A percentile compares a stretch with the other conserved stretches of the same genome.
Conservation (phyloP, 2,888 invertebrate species). For the Drosophila acutilabella region DNA sequence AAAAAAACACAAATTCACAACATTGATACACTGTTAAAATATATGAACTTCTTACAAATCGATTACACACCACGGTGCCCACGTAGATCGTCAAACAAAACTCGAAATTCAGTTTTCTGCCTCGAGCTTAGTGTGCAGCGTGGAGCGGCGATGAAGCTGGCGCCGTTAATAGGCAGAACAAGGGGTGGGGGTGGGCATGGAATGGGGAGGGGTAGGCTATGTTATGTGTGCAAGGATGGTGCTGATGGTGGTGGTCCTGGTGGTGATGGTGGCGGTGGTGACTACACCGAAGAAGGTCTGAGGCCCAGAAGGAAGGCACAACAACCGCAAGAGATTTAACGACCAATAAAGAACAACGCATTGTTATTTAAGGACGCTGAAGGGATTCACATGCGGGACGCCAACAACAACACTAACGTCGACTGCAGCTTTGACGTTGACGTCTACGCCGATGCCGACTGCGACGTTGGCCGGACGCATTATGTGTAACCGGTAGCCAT, state of each 20-base stretch:
- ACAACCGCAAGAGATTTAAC: conserved; percentile 81
- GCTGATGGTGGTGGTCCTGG: background rate
- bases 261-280: conserved; percentile 21
- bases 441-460: conserved; percentile 6
- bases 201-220: conserved; percentile 12
- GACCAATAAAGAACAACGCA: conserved; percentile 80
- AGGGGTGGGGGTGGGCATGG: background rate
- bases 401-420: background rate
- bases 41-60: background rate
- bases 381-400: conserved; percentile 61
- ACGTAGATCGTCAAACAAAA: conserved; percentile 44
- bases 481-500: conserved; percentile 80
- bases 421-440: conserved; percentile 28
- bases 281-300: conserved; percentile 15
- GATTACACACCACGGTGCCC: conserved; percentile 32
- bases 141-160: conserved; percentile 18
- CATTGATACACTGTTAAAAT: too few relatives aligned
- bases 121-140: conserved; percentile 39
- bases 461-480: conserved; percentile 62
- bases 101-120: conserved; percentile 41
- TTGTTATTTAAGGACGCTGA: conserved; percentile 77
- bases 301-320: conserved; percentile 59
- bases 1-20: too few relatives aligned
- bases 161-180: conserved; percentile 20
- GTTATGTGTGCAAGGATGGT: background rate